phyloP scores from a whole-genome alignment of 2,797 vertebrate genomes.

The Geotrypetes seraphini region DNA sequence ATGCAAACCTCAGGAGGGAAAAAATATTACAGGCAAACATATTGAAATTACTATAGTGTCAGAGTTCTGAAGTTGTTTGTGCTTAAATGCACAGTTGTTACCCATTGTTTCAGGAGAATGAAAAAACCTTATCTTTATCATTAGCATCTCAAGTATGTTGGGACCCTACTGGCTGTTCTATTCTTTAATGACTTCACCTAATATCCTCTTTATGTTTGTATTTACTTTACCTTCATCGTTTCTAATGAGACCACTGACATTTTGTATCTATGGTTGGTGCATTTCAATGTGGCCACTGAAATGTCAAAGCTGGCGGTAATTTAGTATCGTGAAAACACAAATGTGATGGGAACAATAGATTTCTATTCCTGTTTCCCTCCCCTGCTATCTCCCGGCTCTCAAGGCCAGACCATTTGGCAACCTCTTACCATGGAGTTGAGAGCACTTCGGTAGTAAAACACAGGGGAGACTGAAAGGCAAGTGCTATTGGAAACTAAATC shows the following conservation, averaged over 20 bases:
- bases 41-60: no score
- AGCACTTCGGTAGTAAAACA: not conserved
- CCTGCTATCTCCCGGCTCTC: conserved; percentile 32
- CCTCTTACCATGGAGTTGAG: conserved; percentile 2
- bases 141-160: not conserved
- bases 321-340: conserved; percentile 38
- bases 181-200: conserved; percentile 29
- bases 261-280: conserved; percentile 39
- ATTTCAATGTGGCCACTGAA: conserved; percentile 55
- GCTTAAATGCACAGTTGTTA: no score
- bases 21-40: no score
- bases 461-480: conserved; percentile 14
- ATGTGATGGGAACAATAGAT: conserved; percentile 27
- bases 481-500: not conserved
- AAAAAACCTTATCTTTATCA: no score
- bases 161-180: conserved; percentile 7
- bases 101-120: no score
- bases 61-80: no score
- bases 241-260: conserved; percentile 63
- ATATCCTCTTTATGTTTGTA: conserved; percentile 38
- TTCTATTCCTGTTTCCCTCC: conserved; percentile 2
- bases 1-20: no score
- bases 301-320: conserved; percentile 39
- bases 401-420: conserved; percentile 13
- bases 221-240: conserved; percentile 46